Evolutionary conservation across 2,888 invertebrate species (phyloP).

Genomic region (Aricia artaxerxes): DNA sequence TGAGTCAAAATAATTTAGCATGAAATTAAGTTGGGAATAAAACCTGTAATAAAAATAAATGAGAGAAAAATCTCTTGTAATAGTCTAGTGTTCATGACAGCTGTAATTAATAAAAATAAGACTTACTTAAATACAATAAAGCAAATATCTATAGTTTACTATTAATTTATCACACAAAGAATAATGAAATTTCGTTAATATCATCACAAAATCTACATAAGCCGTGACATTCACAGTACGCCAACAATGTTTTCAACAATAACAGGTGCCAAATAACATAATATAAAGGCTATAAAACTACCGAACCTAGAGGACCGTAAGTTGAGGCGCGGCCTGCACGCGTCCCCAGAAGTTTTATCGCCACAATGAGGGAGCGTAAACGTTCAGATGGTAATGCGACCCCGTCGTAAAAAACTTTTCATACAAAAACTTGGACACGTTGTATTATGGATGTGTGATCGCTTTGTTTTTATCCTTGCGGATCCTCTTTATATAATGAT

Average conservation of each 20-base stretch:
- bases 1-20: neutral
- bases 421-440: slow-evolving; percentile 44
- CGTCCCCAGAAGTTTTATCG: slow-evolving; percentile 50
- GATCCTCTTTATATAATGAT: no score
- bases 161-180: neutral
- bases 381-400: slow-evolving; percentile 50
- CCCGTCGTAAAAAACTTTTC: slow-evolving; percentile 45
- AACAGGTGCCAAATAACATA: slow-evolving; percentile 14
- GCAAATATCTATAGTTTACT: neutral
- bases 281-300: slow-evolving; percentile 23
- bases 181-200: neutral
- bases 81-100: neutral
- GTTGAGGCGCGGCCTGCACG: slow-evolving; percentile 44
- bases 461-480: slow-evolving; percentile 5
- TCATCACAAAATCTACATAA: neutral
- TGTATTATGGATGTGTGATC: neutral
- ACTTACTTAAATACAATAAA: no score
- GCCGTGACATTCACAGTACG: neutral
- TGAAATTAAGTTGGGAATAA: neutral
- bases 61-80: neutral
- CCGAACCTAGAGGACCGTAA: slow-evolving; percentile 5
- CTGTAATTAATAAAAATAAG: neutral
- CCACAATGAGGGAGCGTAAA: slow-evolving; percentile 47
- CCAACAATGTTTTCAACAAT: neutral
- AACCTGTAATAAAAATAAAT: neutral